A percentile compares a stretch with the other conserved stretches of the same genome.
These are phyloP conservation scores for Cygnus atratus DNA, from an alignment of 2,113 vertebrate genomes.

Conservation along the genomic window DNA sequence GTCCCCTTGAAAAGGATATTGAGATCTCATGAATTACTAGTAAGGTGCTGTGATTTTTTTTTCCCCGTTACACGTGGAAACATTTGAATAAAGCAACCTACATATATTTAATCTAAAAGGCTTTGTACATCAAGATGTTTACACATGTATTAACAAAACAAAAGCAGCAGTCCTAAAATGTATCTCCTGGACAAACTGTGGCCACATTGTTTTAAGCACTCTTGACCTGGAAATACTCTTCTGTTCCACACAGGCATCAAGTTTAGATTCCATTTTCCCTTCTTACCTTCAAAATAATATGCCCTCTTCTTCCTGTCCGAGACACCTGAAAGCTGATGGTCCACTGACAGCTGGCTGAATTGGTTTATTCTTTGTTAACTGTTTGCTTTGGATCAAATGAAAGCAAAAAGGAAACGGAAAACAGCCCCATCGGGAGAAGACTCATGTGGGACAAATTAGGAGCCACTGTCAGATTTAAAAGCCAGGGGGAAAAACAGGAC, in stretches of 20 bases:
- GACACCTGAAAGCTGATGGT: slow-evolving; percentile 66
- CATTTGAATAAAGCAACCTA: not conserved
- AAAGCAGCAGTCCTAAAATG: not conserved
- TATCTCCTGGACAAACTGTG: not conserved
- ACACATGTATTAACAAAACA: not conserved
- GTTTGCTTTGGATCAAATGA: slow-evolving; percentile 69
- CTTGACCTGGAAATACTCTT: not conserved
- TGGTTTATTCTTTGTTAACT: slow-evolving; percentile 70
- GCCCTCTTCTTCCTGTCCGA: slow-evolving; percentile 37
- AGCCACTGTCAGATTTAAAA: slow-evolving; percentile 71
- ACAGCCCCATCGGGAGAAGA: slow-evolving; percentile 46
- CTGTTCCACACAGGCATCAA: not conserved
- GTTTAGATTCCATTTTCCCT: not conserved
- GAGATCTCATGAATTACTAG: not conserved
- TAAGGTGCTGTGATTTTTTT: not conserved
- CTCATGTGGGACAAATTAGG: slow-evolving; percentile 86
- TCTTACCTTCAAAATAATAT: not conserved
- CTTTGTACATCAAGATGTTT: not conserved
- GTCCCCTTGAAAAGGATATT: not conserved
- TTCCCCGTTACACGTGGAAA: not conserved
- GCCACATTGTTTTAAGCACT: not conserved
- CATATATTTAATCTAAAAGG: not conserved
- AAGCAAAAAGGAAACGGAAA: slow-evolving; percentile 60
- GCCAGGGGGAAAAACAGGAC: not conserved
- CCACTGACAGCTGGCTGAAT: slow-evolving; percentile 68